phyloP scores from a whole-genome alignment of 2,888 invertebrate species.

The Drosophila pseudotalamancana region DNA sequence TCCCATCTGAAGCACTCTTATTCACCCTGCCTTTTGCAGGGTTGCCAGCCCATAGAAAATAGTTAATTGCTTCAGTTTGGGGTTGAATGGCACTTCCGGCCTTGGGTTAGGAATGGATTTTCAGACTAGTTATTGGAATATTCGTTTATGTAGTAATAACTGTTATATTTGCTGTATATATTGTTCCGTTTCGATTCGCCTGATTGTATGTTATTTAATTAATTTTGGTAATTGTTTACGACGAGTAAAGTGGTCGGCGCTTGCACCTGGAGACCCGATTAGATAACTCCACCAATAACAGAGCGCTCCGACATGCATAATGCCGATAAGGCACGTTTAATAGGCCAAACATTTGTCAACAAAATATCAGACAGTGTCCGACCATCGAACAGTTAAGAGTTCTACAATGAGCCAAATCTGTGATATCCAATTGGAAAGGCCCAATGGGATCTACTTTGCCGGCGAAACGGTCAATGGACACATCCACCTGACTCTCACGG shows the following conservation, averaged over 20 bases:
- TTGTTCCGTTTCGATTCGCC: conserved; percentile 12
- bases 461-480: conserved; percentile 73
- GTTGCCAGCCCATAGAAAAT: too few relatives aligned
- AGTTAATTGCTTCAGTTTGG: too few relatives aligned
- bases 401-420: conserved; percentile 56
- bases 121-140: too few relatives aligned
- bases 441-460: conserved; percentile 60
- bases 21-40: too few relatives aligned
- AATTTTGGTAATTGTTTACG: conserved; percentile 50
- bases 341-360: conserved; percentile 41
- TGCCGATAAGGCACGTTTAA: conserved; percentile 59
- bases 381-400: conserved; percentile 38
- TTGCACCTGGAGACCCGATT: conserved; percentile 40
- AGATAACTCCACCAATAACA: conserved; percentile 58
- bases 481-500: conserved; percentile 50
- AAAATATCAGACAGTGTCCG: conserved; percentile 43
- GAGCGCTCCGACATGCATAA: conserved; percentile 15
- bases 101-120: too few relatives aligned
- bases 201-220: conserved; percentile 40
- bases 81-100: too few relatives aligned
- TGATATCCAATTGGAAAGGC: conserved; percentile 66
- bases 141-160: neutral
- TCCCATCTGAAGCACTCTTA: too few relatives aligned
- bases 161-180: neutral
- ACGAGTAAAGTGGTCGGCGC: conserved; percentile 26